Conservation (phyloP, 2,797 vertebrate genomes). For the Avahi laniger region DNA sequence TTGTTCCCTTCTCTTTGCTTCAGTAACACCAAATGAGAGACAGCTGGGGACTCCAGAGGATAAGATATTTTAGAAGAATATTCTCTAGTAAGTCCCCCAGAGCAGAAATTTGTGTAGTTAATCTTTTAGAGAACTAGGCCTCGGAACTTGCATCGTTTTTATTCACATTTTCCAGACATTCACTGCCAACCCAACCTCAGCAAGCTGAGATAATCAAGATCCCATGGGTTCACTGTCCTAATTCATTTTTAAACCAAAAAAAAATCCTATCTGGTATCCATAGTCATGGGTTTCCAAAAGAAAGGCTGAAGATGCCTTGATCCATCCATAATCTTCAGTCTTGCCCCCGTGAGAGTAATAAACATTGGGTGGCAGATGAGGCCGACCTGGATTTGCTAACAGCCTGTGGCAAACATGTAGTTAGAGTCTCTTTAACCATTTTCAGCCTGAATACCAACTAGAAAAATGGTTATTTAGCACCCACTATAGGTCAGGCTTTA, state of each 20-base stretch:
- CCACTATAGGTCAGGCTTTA: background rate
- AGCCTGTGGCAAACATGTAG: background rate
- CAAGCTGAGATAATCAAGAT: background rate
- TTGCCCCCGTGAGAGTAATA: background rate
- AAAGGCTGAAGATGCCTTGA: background rate
- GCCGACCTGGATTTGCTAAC: background rate
- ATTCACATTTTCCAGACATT: conserved; percentile 8
- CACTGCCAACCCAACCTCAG: background rate
- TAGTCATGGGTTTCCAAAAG: background rate
- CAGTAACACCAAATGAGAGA: conserved; percentile 1
- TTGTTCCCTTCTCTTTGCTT: conserved; percentile 22
- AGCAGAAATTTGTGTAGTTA: conserved; percentile 24
- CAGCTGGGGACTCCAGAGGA: background rate
- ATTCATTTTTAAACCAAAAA: background rate
- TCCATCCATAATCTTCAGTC: background rate
- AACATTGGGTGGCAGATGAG: background rate
- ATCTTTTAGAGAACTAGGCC: background rate
- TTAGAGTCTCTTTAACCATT: background rate
- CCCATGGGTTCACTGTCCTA: background rate
- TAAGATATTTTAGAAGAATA: conserved; percentile 36
- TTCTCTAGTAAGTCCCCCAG: background rate
- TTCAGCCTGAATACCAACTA: background rate
- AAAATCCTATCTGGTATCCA: background rate
- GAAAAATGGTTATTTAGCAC: background rate
- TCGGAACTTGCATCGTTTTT: background rate